Evolutionary conservation across 1,140 invertebrate species (phyloP), one percentile per base, ranked within the genome.

Genomic region (Bombus polaris): DNA sequence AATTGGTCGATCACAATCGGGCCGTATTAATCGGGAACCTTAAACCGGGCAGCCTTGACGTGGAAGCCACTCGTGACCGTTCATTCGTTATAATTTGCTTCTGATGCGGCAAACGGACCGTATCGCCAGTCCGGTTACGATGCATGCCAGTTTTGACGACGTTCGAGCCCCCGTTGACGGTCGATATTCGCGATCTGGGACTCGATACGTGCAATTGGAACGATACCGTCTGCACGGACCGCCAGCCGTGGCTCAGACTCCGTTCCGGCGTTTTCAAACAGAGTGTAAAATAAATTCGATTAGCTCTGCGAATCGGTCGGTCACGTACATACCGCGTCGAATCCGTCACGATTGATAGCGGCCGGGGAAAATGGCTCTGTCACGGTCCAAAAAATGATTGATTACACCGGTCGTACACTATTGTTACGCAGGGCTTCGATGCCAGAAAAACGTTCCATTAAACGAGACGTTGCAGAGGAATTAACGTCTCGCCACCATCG

Each of bases 241-340:
- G 32, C 32, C 73, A 37, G 8, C 44, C 72, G 59, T 47, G 35
- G 37, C 35, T 32, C 53, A 3, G 37, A 44, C 76, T 86, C 75
- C 79, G 88, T 88, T 79, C 88, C 72, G 81, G 66, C 86, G 81
- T 87, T 89, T 87, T 87, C 88, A 83, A 89, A 89, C 88, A 87
- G 86, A 89, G 75, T 85, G 89, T 90, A 90, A 90, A 90, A 90
- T 90, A 90, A 90, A 90, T 90, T 90, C 86, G 89, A 90, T 90
- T 90, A 90, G 82, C 88, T 83, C 70, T 32, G 85, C 79, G 86
- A 87, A 87, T 82, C 87, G 75, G 74, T 81, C 86, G 73, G 78
- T 76, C 78, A 70, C 73, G 86, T 87, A 84, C 82, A 87, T 47
- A 70, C 77, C 88, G 74, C 89, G 87, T 90, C 88, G 88, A 87